Conservation (phyloP, 2,888 invertebrate species). For the Venusia cambrica region DNA sequence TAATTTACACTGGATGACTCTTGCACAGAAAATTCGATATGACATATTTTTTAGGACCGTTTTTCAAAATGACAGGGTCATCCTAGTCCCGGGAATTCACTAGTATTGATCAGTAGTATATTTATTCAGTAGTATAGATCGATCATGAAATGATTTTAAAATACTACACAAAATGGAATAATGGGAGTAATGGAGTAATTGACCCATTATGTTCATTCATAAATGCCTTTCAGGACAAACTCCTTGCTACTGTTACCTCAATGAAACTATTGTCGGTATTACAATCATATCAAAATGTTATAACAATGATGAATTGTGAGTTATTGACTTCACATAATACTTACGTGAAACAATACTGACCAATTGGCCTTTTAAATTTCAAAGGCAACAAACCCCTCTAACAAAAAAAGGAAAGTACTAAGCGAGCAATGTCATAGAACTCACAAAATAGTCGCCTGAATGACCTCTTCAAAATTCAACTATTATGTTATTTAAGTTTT, state of each 20-base stretch:
- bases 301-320: conserved; percentile 15
- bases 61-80: no score
- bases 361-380: conserved; percentile 17
- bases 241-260: conserved; percentile 11
- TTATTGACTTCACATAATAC: conserved; percentile 20
- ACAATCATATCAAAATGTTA: conserved; percentile 11
- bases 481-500: no score
- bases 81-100: no score
- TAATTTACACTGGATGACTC: no score
- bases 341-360: conserved; percentile 18
- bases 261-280: conserved; percentile 11
- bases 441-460: conserved; percentile 34
- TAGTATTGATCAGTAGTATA: no score
- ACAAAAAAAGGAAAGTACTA: no score
- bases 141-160: no score
- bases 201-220: conserved; percentile 4
- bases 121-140: no score
- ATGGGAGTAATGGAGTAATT: no score
- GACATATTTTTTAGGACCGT: no score
- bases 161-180: no score
- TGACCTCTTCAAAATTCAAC: conserved; percentile 37
- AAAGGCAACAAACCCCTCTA: conserved; percentile 15
- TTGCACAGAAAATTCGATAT: no score
- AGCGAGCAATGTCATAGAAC: conserved; percentile 32
- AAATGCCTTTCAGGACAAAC: conserved; percentile 14